These are phyloP conservation scores for Rhadina sibilatrix DNA, from an alignment of 2,113 vertebrate genomes.

Conservation along the genomic window DNA sequence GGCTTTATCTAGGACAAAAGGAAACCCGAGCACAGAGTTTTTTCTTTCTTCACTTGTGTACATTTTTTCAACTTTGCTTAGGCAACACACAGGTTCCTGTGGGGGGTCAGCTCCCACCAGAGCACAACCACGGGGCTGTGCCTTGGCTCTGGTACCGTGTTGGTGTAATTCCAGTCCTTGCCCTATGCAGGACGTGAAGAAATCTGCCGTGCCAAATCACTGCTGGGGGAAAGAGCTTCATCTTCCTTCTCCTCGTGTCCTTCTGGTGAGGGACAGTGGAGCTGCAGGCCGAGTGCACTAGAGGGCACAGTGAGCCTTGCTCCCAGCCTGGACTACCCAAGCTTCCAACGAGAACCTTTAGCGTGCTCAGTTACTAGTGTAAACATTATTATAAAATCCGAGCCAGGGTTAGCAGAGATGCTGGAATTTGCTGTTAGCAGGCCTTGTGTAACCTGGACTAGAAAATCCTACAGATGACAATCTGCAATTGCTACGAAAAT, in stretches of 20 bases:
- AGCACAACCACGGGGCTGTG: neutral
- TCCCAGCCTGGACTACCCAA: neutral
- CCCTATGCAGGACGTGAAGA: fast-evolving
- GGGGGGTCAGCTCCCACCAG: neutral
- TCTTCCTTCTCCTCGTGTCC: neutral
- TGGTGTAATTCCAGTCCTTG: neutral
- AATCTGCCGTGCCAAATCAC: neutral
- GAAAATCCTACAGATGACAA: neutral
- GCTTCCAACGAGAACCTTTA: neutral
- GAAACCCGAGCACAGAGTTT: neutral
- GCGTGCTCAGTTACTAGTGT: neutral
- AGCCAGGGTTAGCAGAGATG: neutral
- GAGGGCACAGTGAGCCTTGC: slow-evolving; percentile 24
- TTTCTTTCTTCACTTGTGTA: neutral
- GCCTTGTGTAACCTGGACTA: neutral
- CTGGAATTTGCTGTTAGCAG: neutral
- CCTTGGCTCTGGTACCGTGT: neutral
- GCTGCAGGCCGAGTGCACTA: neutral
- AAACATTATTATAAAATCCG: neutral
- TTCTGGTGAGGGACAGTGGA: neutral
- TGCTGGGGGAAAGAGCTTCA: neutral
- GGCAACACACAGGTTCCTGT: fast-evolving
- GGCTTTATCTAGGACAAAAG: neutral
- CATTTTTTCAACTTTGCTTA: neutral
- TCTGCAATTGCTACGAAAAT: neutral